Base-by-base conservation (phyloP, 1,140 invertebrate genomes). In the Sesamia nonagrioides region DNA sequence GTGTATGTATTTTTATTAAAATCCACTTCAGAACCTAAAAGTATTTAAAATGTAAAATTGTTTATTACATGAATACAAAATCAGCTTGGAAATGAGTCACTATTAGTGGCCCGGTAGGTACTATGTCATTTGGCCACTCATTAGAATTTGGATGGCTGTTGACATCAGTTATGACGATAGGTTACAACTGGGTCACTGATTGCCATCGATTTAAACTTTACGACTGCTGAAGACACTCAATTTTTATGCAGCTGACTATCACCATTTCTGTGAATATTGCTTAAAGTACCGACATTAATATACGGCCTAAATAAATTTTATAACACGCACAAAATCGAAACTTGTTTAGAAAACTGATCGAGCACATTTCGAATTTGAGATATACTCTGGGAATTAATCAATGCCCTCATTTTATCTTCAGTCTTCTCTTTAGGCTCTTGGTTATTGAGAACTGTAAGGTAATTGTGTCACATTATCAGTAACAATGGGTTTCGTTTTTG, bases 131-230 rank as follows among this genome's bases (percentile, higher is more conserved):
- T 27, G 60, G 6, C 8, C n/a, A 63, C 60, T 56, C 54, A 56
- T 56, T 21, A 63, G 15, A 63, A 63, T 8, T 63, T 35, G 60
- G 13, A 3, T n/a, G 58, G 58, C 6, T 63, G 60, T 63, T 8
- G 33, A 63, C 37, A 63, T 63, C 21, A 11, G 33, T 33, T 37
- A 13, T 15, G 58, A 37, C 60, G 35, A 17, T 63, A 35, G 17
- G 33, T 15, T 17, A 63, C 6, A 63, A 63, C 60, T 63, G n/a
- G 60, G 60, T 63, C 60, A n/a, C 9, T 63, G 35, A 63, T 63
- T 17, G 9, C 60, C 60, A 63, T 63, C 33, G 35, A 17, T 63
- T 63, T 63, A 63, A 35, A 33, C 40, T 63, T 63, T 8, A 63
- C 35, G 35, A 63, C 40, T 63, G 40, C 40, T 63, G 60, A 63